phyloP scores from a whole-genome alignment of 2,113 vertebrate genomes.

The Sprattus sprattus region DNA sequence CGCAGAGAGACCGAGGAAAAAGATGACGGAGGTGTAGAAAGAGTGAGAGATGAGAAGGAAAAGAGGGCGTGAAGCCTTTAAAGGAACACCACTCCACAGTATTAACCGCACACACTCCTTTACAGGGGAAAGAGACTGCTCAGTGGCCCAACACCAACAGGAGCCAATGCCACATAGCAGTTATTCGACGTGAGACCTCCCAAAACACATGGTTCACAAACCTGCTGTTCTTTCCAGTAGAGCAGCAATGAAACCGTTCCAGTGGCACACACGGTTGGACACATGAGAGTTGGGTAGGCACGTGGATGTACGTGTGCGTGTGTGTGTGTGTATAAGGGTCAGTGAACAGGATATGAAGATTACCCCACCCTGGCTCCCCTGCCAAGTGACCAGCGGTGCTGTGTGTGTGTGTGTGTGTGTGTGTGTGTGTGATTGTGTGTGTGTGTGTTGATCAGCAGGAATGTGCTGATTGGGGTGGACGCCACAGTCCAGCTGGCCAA shows the following conservation, averaged over 20 bases:
- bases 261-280: background rate
- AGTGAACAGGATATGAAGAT: conserved; percentile 49
- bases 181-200: too few species aligned
- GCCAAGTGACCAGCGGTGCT: conserved; percentile 50
- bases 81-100: background rate
- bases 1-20: background rate
- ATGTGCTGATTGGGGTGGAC: conserved; percentile 72
- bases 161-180: too few species aligned
- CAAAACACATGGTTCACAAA: too few species aligned
- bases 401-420: conserved; percentile 17
- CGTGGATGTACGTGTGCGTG: conserved; percentile 55
- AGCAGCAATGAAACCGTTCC: background rate
- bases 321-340: conserved; percentile 44
- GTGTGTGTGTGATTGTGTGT: conserved; percentile 42
- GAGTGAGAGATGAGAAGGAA: background rate
- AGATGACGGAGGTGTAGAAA: background rate
- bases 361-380: conserved; percentile 46
- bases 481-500: conserved; percentile 61
- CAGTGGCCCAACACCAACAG: too few species aligned
- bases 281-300: conserved; percentile 39
- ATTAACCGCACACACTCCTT: too few species aligned
- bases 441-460: conserved; percentile 66
- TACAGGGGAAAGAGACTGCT: background rate
- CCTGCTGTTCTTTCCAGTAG: background rate
- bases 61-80: background rate